Base-by-base conservation (phyloP, 2,888 invertebrate species). In the Eupelmus urozonus region DNA sequence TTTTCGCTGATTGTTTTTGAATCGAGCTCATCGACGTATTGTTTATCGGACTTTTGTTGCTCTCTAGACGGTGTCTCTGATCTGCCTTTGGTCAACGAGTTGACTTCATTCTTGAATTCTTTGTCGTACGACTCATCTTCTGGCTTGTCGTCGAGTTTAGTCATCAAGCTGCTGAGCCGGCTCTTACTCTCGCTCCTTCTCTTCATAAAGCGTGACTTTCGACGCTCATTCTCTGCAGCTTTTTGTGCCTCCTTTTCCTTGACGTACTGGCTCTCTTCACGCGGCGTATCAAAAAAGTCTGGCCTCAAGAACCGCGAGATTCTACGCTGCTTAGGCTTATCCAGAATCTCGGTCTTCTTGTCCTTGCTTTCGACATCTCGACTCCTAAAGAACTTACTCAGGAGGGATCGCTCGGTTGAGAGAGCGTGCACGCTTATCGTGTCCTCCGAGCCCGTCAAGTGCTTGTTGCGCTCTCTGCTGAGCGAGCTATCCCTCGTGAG, bases 231-330 rank as follows among this genome's bases (percentile, higher is more conserved):
- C 92, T 89, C 89, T 53, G 88, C 89, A 0, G 88, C 89, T 40
- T 87, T 89, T 20, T 84, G 87, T 1, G 88, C 88, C 66, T 90
- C 90, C 66, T 90, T 89, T 34, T 90, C 88, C 74, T 90, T 92
- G 0, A 92, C 91, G 85, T 93, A 93, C 25, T 92, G 90, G 85
- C 92, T 94, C 83, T 95, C 95, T 76, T 94, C 94, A 23, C 92
- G 89, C 9, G 93, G 92, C 1, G 93, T 90, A 81, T 95, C 95
- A 86, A 93, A 95, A 87, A 95, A 95, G 88, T 96, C 96, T 0
- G 95, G 94, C 40, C 96, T 92, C 76, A 96, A 90, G 89, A 95
- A 96, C 76, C 96, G 91, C 9, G 94, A 95, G 76, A 94, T 92
- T 80, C 94, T 92, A 66, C 93, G 92, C 73, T 92, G 92, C 74